Conservation (phyloP, 1,140 invertebrate species). For the Brachionus koreanus region DNA sequence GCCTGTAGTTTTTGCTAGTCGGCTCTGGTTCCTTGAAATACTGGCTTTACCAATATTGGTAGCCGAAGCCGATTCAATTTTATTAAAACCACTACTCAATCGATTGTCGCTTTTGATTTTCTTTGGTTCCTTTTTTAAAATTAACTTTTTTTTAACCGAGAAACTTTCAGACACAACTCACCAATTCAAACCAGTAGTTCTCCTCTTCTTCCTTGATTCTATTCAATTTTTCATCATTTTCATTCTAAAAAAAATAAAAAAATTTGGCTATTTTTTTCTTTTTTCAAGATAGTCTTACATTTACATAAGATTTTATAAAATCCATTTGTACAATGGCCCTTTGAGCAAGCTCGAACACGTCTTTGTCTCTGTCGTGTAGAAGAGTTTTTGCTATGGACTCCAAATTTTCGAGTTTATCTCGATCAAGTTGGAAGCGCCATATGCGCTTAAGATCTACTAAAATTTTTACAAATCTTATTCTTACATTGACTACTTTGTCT, state of each 20-base stretch:
- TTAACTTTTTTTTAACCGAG: not conserved
- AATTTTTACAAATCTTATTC: conserved; percentile 30
- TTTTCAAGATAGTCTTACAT: not conserved
- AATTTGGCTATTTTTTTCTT: not conserved
- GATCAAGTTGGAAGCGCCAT: conserved; percentile 39
- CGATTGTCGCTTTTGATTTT: not conserved
- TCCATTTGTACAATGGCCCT: conserved; percentile 39
- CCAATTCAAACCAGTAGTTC: conserved; percentile 27
- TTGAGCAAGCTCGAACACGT: conserved; percentile 44
- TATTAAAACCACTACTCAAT: not conserved
- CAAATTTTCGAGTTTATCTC: conserved; percentile 37
- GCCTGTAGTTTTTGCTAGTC: not conserved
- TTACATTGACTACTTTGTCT: conserved; percentile 20
- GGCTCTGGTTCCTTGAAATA: not conserved
- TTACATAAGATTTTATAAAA: conserved; percentile 31
- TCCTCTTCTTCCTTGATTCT: conserved; percentile 36
- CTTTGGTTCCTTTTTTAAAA: not conserved
- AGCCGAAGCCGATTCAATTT: not conserved
- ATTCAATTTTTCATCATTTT: not conserved
- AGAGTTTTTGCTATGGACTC: conserved; percentile 11
- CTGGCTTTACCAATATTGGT: not conserved
- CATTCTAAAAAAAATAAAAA: conserved; percentile 23
- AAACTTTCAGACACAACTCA: not conserved
- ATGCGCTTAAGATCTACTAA: conserved; percentile 27
- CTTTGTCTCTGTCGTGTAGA: conserved; percentile 29